Conservation (phyloP, 2,797 vertebrate genomes). For the Mormyrops attenuatus region DNA sequence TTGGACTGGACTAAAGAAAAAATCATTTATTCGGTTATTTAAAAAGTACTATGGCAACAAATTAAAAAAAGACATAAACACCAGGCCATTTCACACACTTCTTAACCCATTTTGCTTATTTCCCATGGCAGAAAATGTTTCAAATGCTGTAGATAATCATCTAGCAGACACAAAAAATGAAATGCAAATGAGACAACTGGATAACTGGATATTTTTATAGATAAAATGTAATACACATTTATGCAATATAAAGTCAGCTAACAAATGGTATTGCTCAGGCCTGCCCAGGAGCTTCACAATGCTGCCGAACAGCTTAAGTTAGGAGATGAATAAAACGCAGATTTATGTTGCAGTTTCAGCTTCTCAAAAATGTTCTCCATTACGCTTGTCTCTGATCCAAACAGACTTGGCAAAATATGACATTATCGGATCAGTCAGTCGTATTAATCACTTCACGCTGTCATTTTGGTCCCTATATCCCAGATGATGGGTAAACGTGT, state of each 20-base stretch:
- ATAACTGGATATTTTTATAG: background rate
- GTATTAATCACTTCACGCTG: background rate
- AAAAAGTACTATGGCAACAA: background rate
- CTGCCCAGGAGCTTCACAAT: background rate
- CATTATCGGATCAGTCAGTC: background rate
- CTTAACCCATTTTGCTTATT: background rate
- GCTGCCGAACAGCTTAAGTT: background rate
- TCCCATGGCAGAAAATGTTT: background rate
- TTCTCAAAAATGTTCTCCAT: background rate
- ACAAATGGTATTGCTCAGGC: background rate
- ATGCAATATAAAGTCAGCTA: background rate
- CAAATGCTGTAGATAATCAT: background rate
- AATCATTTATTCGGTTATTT: background rate
- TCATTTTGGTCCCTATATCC: background rate
- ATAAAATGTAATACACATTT: background rate
- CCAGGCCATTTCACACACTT: background rate
- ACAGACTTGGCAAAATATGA: background rate
- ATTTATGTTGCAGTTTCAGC: background rate
- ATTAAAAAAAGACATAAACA: background rate
- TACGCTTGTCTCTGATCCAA: background rate
- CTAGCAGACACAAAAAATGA: background rate
- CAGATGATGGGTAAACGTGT: background rate
- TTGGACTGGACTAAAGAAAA: background rate
- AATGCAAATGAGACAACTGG: background rate
- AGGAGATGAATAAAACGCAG: background rate